These are phyloP conservation scores for Micronisus gabar DNA, from an alignment of 2,113 vertebrate species.

Conservation along the genomic window DNA sequence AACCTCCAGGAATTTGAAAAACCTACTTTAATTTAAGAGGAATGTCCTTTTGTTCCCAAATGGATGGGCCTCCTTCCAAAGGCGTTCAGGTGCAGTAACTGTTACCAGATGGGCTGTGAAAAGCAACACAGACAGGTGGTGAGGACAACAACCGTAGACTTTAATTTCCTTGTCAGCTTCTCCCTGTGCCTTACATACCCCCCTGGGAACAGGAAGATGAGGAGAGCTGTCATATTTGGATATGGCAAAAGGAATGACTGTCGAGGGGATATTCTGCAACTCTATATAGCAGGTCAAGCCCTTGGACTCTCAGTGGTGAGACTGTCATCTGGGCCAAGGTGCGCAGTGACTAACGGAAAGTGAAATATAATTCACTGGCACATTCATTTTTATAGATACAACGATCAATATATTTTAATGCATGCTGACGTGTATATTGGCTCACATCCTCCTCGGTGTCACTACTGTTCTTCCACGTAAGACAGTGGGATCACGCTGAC, in stretches of 20 bases:
- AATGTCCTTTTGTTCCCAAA: constrained; percentile 48
- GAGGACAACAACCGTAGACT: not conserved
- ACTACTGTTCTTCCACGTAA: not conserved
- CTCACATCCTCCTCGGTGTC: not conserved
- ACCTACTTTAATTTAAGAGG: constrained; percentile 27
- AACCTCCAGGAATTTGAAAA: constrained; percentile 28
- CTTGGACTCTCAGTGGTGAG: not conserved
- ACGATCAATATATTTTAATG: not conserved
- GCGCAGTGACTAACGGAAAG: not conserved
- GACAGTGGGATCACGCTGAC: not conserved
- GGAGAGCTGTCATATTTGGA: not conserved
- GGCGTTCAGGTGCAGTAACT: constrained; percentile 15
- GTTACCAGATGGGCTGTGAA: constrained; percentile 37
- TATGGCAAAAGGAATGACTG: not conserved
- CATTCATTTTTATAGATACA: not conserved
- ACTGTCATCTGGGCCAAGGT: not conserved
- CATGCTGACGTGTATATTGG: not conserved
- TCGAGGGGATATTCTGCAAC: not conserved
- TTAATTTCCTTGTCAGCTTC: constrained; percentile 1
- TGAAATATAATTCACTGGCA: not conserved
- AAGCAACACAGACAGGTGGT: constrained; percentile 15
- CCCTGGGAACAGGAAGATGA: not conserved
- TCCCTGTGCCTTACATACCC: not conserved
- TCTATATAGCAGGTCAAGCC: not conserved
- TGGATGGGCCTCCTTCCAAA: not conserved